Evolutionary conservation across 1,140 invertebrate species (phyloP).

Genomic region (Bombus confusus): DNA sequence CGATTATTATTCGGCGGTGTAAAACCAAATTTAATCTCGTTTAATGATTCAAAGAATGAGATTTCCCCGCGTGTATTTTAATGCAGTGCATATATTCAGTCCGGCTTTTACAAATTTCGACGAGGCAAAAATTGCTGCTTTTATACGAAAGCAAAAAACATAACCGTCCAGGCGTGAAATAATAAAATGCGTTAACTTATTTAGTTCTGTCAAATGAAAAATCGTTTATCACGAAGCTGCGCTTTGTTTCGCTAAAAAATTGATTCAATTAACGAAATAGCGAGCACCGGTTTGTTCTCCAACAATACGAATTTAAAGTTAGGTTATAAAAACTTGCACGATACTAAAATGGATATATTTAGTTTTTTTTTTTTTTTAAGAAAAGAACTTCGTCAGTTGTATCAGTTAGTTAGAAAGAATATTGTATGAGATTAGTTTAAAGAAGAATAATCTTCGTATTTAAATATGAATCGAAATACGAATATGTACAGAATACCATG

Average conservation of each 20-base stretch:
- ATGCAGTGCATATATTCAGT: constrained; percentile 3
- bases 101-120: background rate
- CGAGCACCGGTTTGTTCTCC: background rate
- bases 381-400: background rate
- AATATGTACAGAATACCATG: too few species aligned
- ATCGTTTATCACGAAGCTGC: background rate
- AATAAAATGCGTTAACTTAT: background rate
- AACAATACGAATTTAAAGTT: background rate
- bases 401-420: background rate
- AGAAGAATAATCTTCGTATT: background rate
- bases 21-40: background rate
- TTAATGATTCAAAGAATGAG: background rate
- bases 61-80: background rate
- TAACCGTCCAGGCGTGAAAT: background rate
- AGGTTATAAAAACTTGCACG: background rate
- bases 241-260: too few species aligned
- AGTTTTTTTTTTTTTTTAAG: background rate
- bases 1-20: background rate
- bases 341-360: background rate
- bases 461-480: background rate
- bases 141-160: background rate
- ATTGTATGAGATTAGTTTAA: background rate
- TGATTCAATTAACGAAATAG: background rate
- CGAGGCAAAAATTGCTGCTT: background rate
- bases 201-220: background rate